A percentile compares a stretch with the other conserved stretches of the same genome.
Evolutionary conservation across 1,140 invertebrate genomes (phyloP).

Genomic region (Drosophila pachea): DNA sequence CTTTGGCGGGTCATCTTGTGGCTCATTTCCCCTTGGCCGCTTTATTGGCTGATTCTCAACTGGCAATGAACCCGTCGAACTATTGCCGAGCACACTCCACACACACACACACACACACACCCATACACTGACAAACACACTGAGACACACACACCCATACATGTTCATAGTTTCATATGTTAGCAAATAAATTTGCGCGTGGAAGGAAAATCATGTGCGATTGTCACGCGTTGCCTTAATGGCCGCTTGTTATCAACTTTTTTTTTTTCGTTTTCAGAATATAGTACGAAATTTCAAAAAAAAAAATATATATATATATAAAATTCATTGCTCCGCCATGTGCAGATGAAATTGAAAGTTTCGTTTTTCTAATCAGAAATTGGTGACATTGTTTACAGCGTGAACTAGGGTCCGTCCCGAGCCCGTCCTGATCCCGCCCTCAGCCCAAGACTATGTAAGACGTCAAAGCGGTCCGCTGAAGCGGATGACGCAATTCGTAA

Average conservation of each 20-base stretch:
- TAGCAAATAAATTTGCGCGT: background rate
- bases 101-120: background rate
- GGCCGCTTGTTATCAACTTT: background rate
- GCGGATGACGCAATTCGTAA: too few relatives aligned
- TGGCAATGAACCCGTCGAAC: conserved; percentile 28
- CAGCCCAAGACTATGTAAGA: too few relatives aligned
- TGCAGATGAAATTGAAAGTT: conserved; percentile 12
- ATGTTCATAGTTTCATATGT: too few relatives aligned
- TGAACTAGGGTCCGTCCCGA: too few relatives aligned
- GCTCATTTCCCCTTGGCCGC: too few relatives aligned
- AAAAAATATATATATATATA: background rate
- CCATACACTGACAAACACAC: too few relatives aligned
- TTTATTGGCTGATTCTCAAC: conserved; percentile 1
- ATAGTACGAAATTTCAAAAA: too few relatives aligned
- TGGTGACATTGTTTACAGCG: background rate
- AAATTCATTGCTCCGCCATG: background rate
- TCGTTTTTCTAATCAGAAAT: conserved; percentile 5
- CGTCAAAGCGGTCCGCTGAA: too few relatives aligned
- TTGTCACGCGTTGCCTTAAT: background rate
- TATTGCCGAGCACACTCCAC: conserved; percentile 6
- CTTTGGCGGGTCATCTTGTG: background rate
- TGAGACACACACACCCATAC: background rate
- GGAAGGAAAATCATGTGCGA: background rate
- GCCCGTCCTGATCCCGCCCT: too few relatives aligned
- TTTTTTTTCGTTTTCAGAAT: too few relatives aligned